Evolutionary conservation across 64 coral and sea anemone genomes (phyloP).

Genomic region (Montipora foliosa): DNA sequence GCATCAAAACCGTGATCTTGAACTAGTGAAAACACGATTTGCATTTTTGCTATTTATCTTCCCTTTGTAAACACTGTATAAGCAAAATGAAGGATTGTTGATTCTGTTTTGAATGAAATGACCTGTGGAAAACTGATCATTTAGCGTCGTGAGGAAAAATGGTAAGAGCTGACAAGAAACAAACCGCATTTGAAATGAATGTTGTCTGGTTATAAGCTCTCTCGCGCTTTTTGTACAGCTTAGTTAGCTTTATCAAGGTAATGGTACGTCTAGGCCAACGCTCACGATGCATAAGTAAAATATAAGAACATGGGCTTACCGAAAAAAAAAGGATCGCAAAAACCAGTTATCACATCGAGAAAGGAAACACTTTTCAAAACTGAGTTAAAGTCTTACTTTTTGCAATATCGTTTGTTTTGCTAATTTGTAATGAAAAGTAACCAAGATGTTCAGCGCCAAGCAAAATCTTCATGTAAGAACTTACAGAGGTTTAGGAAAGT

Average conservation of each 20-base stretch:
- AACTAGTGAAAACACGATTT: background rate
- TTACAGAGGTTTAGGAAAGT: slow-evolving; percentile 38
- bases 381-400: too few relatives aligned
- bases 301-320: too few relatives aligned
- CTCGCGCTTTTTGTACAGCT: too few relatives aligned
- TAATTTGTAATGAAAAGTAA: background rate
- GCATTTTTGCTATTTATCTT: background rate
- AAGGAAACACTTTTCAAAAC: too few relatives aligned
- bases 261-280: background rate
- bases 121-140: background rate
- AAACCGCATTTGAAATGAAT: too few relatives aligned
- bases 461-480: background rate
- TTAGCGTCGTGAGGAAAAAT: background rate
- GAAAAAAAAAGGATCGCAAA: too few relatives aligned
- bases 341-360: too few relatives aligned
- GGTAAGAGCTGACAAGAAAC: background rate
- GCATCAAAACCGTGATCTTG: background rate
- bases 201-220: too few relatives aligned
- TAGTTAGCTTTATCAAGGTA: background rate
- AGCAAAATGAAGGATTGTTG: background rate
- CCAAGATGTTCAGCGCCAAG: too few relatives aligned
- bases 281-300: too few relatives aligned
- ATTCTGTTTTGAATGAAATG: background rate
- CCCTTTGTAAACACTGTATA: background rate
- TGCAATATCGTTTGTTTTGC: too few relatives aligned